A percentile compares a stretch with the other conserved stretches of the same genome.
These are phyloP conservation scores for Brachypodius melanocephalos DNA, from an alignment of 2,113 vertebrate genomes.

Conservation along the genomic window DNA sequence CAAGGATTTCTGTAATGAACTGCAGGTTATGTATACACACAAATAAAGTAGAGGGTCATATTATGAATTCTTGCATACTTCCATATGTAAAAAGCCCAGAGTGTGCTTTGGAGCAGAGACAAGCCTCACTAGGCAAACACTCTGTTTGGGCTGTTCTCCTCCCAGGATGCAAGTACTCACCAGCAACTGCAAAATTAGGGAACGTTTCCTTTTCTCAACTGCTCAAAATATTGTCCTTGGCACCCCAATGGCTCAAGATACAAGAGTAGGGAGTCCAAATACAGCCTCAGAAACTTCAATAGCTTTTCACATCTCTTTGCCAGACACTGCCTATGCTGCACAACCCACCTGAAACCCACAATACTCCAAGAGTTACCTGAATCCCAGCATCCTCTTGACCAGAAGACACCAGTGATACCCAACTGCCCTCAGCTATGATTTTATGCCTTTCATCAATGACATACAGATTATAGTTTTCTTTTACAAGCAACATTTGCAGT, in stretches of 20 bases:
- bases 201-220: constrained; percentile 18
- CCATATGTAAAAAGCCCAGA: not conserved
- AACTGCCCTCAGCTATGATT: not conserved
- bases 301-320: not conserved
- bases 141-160: constrained; percentile 10
- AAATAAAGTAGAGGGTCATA: not conserved
- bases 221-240: constrained; percentile 34
- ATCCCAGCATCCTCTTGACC: not conserved
- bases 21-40: constrained; percentile 2
- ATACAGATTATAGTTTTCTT: not conserved
- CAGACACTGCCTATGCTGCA: not conserved
- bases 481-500: not conserved
- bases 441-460: not conserved
- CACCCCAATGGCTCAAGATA: not conserved
- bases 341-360: not conserved
- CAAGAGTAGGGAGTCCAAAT: not conserved
- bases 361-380: accelerated
- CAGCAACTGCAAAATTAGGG: constrained; percentile 12
- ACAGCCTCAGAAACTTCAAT: not conserved
- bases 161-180: not conserved
- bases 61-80: constrained; percentile 15
- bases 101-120: constrained; percentile 55
- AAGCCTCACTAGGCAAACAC: not conserved
- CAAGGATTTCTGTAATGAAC: constrained; percentile 10
- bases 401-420: not conserved